A percentile compares a stretch with the other conserved stretches of the same genome.
Conservation (phyloP, 2,797 vertebrate species). For the Xenopus petersii region DNA sequence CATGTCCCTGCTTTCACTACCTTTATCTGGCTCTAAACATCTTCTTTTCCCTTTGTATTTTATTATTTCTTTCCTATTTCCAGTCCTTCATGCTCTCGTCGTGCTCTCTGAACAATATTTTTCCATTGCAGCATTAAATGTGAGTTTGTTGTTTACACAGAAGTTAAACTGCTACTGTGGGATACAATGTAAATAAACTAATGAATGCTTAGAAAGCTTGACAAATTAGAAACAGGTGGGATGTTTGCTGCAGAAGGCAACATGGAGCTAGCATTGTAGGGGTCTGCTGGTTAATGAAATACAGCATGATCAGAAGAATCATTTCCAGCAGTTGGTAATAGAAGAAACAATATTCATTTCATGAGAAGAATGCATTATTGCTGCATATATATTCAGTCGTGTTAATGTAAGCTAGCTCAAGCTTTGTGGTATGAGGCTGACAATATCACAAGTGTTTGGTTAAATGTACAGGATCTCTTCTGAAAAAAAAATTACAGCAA, state of each 20-base stretch:
- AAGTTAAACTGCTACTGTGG: constrained; percentile 39
- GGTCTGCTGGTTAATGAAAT: constrained; percentile 54
- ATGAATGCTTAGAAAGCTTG: constrained; percentile 50
- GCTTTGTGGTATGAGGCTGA: no score
- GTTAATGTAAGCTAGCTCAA: no score
- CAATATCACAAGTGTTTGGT: no score
- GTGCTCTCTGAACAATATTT: no score
- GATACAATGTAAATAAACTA: constrained; percentile 39
- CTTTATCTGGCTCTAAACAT: no score
- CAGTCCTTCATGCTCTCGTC: no score
- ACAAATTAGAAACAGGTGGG: constrained; percentile 65
- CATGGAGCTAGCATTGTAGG: constrained; percentile 49
- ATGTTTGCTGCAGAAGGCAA: constrained; percentile 55
- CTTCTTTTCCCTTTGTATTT: no score
- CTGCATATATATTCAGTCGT: no score
- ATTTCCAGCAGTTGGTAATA: constrained; percentile 63
- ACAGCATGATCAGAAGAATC: constrained; percentile 52
- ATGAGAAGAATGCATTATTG: constrained; percentile 42
- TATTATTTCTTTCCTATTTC: no score
- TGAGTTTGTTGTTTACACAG: constrained; percentile 18
- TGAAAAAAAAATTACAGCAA: no score
- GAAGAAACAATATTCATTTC: constrained; percentile 54
- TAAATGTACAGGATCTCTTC: no score
- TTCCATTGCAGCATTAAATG: constrained; percentile 11
- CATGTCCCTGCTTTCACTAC: no score